Conservation (phyloP, 2,113 vertebrate species). For the Rhea pennata region DNA sequence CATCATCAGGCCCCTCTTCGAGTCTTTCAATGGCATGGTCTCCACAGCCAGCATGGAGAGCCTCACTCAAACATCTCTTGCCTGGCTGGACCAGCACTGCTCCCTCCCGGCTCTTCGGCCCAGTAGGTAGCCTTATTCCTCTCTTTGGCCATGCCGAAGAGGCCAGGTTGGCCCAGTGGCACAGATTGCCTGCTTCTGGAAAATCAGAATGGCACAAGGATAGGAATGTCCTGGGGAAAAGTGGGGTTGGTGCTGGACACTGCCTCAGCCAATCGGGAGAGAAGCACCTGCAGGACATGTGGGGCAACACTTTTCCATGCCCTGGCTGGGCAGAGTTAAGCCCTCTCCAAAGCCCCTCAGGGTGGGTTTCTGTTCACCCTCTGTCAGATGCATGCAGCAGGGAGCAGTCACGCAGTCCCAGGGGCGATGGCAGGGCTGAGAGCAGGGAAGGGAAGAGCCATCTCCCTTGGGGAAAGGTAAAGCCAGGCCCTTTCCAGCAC, state of each 20-base stretch:
- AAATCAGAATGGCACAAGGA: neutral
- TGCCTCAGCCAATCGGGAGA: accelerated
- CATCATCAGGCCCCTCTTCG: constrained; percentile 94
- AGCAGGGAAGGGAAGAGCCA: neutral
- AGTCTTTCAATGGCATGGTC: constrained; percentile 96
- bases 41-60: constrained; percentile 91
- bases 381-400: neutral
- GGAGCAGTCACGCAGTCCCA: accelerated
- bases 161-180: neutral
- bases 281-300: accelerated
- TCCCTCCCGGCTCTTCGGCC: constrained; percentile 90
- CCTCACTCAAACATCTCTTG: constrained; percentile 87
- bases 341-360: neutral
- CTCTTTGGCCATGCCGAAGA: neutral
- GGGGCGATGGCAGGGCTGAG: neutral
- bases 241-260: neutral
- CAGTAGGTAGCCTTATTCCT: constrained; percentile 78
- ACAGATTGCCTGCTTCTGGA: neutral
- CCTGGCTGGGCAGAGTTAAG: neutral
- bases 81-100: constrained; percentile 96
- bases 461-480: neutral
- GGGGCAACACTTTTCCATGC: accelerated
- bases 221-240: accelerated
- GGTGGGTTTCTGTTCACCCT: neutral
- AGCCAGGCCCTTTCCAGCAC: neutral